Base-by-base conservation (phyloP, 2,797 vertebrate species). In the Gobio occitaniae region DNA sequence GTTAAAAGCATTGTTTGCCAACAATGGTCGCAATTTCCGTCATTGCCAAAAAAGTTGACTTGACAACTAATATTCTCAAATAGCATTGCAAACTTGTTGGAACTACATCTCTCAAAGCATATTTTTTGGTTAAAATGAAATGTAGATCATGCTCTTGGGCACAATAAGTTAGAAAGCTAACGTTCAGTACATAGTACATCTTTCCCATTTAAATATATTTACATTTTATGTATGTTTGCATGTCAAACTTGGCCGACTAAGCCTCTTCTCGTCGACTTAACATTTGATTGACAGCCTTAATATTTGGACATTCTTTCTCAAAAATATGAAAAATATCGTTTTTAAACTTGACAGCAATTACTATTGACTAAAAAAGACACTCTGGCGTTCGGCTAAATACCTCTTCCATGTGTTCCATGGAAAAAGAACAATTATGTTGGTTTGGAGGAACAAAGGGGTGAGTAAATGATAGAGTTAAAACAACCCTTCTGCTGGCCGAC, bases 401-500 rank as follows among this genome's bases (percentile, higher is more conserved):
- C 4, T 52, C 16, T 25, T 21, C 16, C 32, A 4, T 38, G 6
- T 72, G 70, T 29, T 71, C 4, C 13, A 72, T 9, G n/a, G 47
- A 17, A 29, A 72, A 50, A 72, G 0, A 75, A 52, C 9, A 75
- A 3, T 75, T 29, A 32, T 32, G 9, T 5, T 19, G 9, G 48
- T 74, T 52, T 19, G 29, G 29, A 36, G 48, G 5, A 75, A 12
- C 2, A 75, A 1, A 59, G 16, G 8, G 13, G 8, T 32, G 32
- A 32, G 32, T 74, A 52, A 56, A 76, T 54, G 17, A 76, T 3
- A 41, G 32, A 56, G 19, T 41, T 77, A 69, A 69, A 41, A 41
- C 44, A 72, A 74, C 83, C 66, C 48, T 84, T 68, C 72, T 52
- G 59, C 77, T 80, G 44, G 76, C 69, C 70, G 25, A 70, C 21